phyloP scores from a whole-genome alignment of 2,797 vertebrate genomes.

The Aythya fuligula region DNA sequence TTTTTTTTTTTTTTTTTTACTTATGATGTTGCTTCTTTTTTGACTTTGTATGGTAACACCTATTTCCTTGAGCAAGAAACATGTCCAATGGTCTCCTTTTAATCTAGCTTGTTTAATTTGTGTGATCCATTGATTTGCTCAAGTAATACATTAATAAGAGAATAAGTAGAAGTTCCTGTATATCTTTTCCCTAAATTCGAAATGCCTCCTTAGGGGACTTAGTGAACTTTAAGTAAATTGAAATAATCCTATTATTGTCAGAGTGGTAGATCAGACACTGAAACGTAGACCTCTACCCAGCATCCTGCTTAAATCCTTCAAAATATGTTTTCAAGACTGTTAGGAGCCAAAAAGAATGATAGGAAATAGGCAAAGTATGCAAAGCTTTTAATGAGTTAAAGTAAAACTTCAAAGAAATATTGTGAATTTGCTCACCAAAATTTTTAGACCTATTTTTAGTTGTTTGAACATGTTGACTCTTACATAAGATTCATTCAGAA shows the following conservation, averaged over 20 bases:
- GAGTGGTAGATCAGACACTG: not conserved
- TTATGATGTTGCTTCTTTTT: not conserved
- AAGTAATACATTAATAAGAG: not conserved
- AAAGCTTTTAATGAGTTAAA: conserved; percentile 17
- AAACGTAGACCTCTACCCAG: not conserved
- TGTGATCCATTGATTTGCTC: not conserved
- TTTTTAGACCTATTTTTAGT: conserved; percentile 71
- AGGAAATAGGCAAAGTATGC: not conserved
- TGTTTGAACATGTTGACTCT: conserved; percentile 72
- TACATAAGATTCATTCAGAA: conserved; percentile 73
- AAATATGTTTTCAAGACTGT: not conserved
- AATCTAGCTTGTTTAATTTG: not conserved
- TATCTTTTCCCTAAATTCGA: not conserved
- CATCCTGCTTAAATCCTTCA: not conserved
- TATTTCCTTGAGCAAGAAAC: not conserved
- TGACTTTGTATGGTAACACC: not conserved
- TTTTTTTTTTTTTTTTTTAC: not conserved
- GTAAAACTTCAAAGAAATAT: not conserved
- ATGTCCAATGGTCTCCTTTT: not conserved
- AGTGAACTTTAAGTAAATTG: not conserved
- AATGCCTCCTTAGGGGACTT: not conserved
- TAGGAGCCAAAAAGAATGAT: not conserved
- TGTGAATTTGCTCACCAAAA: conserved; percentile 35
- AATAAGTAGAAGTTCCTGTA: not conserved
- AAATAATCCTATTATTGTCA: not conserved